Evolutionary conservation across 2,888 invertebrate species (phyloP).

Genomic region (Agonopterix arenella): DNA sequence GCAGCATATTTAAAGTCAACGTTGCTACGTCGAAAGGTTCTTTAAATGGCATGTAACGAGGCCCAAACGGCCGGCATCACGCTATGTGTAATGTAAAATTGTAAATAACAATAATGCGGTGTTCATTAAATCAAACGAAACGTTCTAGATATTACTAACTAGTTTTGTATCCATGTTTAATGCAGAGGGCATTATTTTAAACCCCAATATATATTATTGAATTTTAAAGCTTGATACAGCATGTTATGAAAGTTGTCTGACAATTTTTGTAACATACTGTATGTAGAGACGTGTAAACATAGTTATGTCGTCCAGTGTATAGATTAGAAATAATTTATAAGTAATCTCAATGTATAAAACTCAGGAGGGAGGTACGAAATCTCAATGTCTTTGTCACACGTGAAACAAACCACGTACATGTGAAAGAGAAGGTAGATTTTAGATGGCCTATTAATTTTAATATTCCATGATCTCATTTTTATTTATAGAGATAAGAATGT

Average conservation of each 20-base stretch:
- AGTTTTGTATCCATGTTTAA: slow-evolving; percentile 47
- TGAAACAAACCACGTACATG: background rate
- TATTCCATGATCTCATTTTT: slow-evolving; percentile 12
- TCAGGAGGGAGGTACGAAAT: too few species aligned
- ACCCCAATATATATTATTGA: slow-evolving; percentile 23
- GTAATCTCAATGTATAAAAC: slow-evolving; percentile 3
- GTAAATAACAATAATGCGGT: slow-evolving; percentile 40
- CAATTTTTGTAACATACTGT: slow-evolving; percentile 4
- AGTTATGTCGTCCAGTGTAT: slow-evolving; percentile 24
- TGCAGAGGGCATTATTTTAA: slow-evolving; percentile 38
- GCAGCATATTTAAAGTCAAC: too few species aligned
- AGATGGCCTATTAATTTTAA: slow-evolving; percentile 1
- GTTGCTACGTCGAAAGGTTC: too few species aligned
- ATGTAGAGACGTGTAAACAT: slow-evolving; percentile 13
- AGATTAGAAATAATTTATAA: slow-evolving; percentile 9
- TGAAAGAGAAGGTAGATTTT: background rate
- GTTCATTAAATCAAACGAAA: slow-evolving; percentile 37
- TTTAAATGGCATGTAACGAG: too few species aligned
- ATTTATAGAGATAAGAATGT: background rate
- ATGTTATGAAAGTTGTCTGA: slow-evolving; percentile 1
- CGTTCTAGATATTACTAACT: slow-evolving; percentile 34
- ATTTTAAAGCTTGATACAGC: background rate
- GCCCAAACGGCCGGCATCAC: too few species aligned
- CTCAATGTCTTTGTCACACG: background rate
- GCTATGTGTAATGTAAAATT: slow-evolving; percentile 10